These are phyloP conservation scores for Opisthocomus hoazin DNA, from an alignment of 2,113 vertebrate genomes.

Conservation along the genomic window DNA sequence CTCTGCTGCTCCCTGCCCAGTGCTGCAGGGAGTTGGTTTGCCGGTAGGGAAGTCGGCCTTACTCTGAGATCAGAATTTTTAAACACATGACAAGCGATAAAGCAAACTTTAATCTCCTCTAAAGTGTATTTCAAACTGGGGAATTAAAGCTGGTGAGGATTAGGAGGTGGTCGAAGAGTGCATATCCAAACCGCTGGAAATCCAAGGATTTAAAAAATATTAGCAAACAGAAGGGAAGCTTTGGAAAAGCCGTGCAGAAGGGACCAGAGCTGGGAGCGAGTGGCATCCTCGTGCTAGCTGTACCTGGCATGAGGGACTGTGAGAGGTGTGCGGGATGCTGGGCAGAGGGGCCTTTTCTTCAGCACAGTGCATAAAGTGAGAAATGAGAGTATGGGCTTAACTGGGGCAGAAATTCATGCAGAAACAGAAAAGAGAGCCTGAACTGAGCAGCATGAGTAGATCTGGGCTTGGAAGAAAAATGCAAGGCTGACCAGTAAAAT, in stretches of 20 bases:
- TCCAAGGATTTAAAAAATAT: not conserved
- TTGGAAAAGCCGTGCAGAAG: not conserved
- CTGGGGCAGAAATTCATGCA: not conserved
- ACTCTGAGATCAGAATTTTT: not conserved
- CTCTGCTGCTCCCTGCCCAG: not conserved
- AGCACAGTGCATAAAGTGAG: rapidly evolving
- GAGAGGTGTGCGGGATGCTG: not conserved
- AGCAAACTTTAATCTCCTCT: conserved; percentile 29
- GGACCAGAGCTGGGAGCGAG: rapidly evolving
- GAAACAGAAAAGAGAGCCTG: not conserved
- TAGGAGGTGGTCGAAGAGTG: not conserved
- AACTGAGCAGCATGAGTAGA: not conserved
- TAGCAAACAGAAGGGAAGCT: not conserved
- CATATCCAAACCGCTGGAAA: not conserved
- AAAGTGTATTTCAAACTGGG: not conserved
- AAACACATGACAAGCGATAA: not conserved
- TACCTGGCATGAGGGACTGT: rapidly evolving
- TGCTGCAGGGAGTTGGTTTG: not conserved
- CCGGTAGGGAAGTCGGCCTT: not conserved
- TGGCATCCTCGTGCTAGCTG: rapidly evolving
- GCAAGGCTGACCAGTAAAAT: not conserved
- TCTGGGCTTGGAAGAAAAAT: not conserved
- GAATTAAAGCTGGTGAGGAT: conserved; percentile 15
- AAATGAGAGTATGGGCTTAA: not conserved
- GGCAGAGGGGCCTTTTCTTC: not conserved